Base-by-base conservation (phyloP, 30 jellyfish, hydroid and myxozoan genomes). In the Cassiopea xamachana region DNA sequence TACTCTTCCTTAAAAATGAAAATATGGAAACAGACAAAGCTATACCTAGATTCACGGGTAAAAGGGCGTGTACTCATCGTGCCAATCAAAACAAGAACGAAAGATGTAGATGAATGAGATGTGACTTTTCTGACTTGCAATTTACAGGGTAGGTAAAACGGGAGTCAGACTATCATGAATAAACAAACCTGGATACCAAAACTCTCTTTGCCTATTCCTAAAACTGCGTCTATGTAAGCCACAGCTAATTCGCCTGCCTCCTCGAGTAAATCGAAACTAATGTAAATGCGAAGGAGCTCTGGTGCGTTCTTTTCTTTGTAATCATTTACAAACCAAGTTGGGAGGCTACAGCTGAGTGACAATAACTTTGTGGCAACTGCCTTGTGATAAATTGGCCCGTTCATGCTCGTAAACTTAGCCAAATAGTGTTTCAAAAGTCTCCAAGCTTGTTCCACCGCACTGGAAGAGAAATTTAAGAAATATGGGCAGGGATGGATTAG, bases 361-460 rank as follows among this genome's bases (percentile, higher is more conserved):
- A 96, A 83, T 46, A 96, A 74, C 68, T 96, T 96, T 67, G 90
- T 67, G 5, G 98, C 93, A 44, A 92, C 93, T 18, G 98, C 82
- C 72, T 92, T 92, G 90, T 88, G 84, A 51, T 92, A 93, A 46
- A 55, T 50, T 2, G 94, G 89, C 39, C 92, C 89, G 46, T 85
- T 79, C 1, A 67, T 46, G 27, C 75, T 74, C 12, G 91, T 82
- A 69, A 80, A 95, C 46, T 84, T 88, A 27, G 82, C 87, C 73
- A 96, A 67, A 88, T 96, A 96, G 69, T 79, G 45, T 72, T 91
- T 89, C 51, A 96, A 89, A n/a, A 96, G 88, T 51, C 81, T 89
- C 94, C 96, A 92, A 1, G 96, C 96, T 85, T 90, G 98, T 14
- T 92, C 97, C 9, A 91, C 91, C 55, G 99, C 98, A 77, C 99